Base-by-base conservation (phyloP, 2,888 invertebrate genomes). In the Hermaeophaga mercurialis region DNA sequence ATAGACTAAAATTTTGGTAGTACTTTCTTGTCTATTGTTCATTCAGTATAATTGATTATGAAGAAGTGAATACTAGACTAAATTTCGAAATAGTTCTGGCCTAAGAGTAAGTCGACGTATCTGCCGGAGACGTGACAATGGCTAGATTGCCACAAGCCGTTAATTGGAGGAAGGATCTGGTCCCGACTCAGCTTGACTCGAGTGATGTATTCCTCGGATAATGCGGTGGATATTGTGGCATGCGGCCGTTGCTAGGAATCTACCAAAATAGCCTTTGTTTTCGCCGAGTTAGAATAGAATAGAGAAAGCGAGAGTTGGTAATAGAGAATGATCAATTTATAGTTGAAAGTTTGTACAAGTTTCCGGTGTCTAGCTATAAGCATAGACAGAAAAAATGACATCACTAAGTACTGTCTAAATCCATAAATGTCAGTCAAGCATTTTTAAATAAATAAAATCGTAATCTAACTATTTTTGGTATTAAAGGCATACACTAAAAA, bases 101-200 rank as follows among this genome's bases (percentile, higher is more conserved):
- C 31, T 31, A 31, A 11, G 31, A 31, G 12, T 12, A 11, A 3
- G 31, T n/a, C n/a, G n/a, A n/a, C n/a, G 3, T 31, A 31, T 31
- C 67, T 66, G 70, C 62, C 66, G 58, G 58, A 61, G 67, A 70
- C 69, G 70, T 69, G 69, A 70, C 69, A 68, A 68, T 67, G 66
- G 67, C 66, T 58, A 63, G 59, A 64, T 67, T 66, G 66, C 66
- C 58, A 47, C 53, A 36, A 36, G 44, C 44, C 36, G 47, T 55
- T 50, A 50, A 50, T 50, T 50, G 41, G 41, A 41, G 41, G 31
- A 50, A 41, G 41, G 39, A 17, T 50, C 50, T 50, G 50, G 11
- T 33, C 31, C 24, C 39, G 50, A 50, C 33, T 24, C 26, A 22
- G 38, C 17, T 24, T 18, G 17, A 38, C 11, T 24, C 9, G 22